Conservation (phyloP, 2,888 invertebrate genomes). For the Machimus atricapillus region DNA sequence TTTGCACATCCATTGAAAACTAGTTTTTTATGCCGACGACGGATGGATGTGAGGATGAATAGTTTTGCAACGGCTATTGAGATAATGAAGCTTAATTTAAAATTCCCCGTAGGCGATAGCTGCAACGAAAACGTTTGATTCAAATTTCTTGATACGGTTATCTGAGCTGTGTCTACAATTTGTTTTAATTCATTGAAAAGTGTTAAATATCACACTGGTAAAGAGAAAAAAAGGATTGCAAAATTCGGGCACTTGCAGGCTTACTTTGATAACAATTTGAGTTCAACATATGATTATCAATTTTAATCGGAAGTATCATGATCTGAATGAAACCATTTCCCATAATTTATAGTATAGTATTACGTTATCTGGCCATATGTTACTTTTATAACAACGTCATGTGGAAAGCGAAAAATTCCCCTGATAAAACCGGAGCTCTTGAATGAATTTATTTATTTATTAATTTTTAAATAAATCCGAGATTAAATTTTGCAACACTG, state of each 20-base stretch:
- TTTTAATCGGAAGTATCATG: background rate
- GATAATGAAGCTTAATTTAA: background rate
- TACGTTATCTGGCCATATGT: background rate
- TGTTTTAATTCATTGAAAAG: background rate
- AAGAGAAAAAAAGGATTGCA: background rate
- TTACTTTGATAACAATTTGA: background rate
- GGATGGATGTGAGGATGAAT: background rate
- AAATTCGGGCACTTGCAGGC: background rate
- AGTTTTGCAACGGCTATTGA: background rate
- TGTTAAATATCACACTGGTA: background rate
- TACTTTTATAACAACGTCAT: background rate
- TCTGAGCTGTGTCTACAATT: background rate
- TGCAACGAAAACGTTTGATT: background rate
- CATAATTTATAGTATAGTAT: background rate
- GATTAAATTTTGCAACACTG: background rate
- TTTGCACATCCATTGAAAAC: background rate
- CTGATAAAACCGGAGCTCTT: background rate
- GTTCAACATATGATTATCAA: background rate
- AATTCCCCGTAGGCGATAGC: background rate
- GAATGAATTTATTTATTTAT: background rate
- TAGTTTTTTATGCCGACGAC: background rate
- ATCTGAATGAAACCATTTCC: background rate
- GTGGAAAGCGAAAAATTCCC: background rate
- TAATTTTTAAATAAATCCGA: background rate
- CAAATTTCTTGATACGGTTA: background rate